Evolutionary conservation across 2,888 invertebrate species (phyloP).

Genomic region (Mimachlamys varia): DNA sequence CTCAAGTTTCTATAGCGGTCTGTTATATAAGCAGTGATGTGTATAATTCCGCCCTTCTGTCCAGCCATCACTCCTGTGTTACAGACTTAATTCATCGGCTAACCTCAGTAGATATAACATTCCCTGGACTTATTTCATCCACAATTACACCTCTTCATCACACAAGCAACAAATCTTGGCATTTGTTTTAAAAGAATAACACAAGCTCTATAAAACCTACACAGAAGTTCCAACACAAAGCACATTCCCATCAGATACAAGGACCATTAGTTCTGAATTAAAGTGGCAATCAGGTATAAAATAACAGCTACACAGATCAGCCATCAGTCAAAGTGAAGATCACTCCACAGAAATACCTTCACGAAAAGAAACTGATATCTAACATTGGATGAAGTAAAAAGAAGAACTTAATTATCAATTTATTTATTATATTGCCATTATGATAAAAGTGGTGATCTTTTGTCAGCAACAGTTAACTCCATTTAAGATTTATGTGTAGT

Average conservation of each 20-base stretch:
- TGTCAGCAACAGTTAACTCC: no score
- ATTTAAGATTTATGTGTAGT: no score
- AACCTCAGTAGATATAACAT: background rate
- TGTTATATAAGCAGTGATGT: background rate
- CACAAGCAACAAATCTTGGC: background rate
- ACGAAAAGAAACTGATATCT: no score
- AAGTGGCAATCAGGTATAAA: background rate
- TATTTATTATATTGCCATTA: no score
- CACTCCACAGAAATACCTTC: background rate
- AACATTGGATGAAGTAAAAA: no score
- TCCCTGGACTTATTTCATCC: background rate
- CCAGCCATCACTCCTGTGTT: background rate
- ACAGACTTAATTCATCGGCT: no score
- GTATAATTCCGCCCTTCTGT: background rate
- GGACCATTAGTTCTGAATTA: background rate
- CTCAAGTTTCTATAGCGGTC: background rate
- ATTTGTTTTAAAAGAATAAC: constrained; percentile 13
- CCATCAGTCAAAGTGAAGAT: background rate
- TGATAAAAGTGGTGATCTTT: no score
- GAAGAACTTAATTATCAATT: no score
- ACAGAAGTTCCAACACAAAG: background rate
- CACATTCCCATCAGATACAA: background rate
- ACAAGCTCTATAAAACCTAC: background rate
- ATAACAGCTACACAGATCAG: background rate
- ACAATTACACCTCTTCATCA: background rate